phyloP scores from a whole-genome alignment of 1,140 invertebrate genomes.

The Hermatobates lingyangjiaoensis region DNA sequence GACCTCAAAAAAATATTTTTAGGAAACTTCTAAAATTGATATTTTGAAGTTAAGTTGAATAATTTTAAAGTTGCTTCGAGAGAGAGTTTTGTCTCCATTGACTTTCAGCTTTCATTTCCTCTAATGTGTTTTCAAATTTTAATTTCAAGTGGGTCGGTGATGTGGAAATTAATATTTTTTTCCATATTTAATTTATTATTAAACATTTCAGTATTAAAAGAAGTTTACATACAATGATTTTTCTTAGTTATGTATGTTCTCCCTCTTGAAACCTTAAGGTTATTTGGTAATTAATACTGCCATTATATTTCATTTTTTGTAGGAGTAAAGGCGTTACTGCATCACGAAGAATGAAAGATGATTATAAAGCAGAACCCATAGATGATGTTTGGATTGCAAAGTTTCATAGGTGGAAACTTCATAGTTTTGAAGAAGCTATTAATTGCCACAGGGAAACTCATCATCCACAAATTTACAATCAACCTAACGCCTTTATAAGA shows the following conservation, averaged over 20 bases:
- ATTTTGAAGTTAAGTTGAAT: no score
- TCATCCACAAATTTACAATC: slow-evolving; percentile 54
- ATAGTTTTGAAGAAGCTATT: slow-evolving; percentile 50
- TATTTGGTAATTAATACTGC: neutral
- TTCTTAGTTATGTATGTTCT: neutral
- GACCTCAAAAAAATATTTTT: no score
- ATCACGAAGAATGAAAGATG: slow-evolving; percentile 26
- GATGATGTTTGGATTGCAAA: slow-evolving; percentile 46
- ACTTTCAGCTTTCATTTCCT: no score
- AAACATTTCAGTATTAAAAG: neutral
- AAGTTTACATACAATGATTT: neutral
- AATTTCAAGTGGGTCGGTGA: no score
- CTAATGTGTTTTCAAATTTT: no score
- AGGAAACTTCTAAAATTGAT: no score
- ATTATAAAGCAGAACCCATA: slow-evolving; percentile 31
- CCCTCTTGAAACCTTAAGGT: neutral
- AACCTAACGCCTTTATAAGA: slow-evolving; percentile 38
- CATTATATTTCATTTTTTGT: neutral
- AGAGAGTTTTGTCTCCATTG: no score
- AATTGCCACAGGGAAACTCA: slow-evolving; percentile 50
- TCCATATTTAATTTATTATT: no score
- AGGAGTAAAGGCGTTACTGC: slow-evolving; percentile 7
- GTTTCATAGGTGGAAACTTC: slow-evolving; percentile 38
- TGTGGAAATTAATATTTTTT: no score
- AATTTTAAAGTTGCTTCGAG: no score